Evolutionary conservation across 1,140 invertebrate genomes (phyloP).

Genomic region (Drosophila paulistorum): DNA sequence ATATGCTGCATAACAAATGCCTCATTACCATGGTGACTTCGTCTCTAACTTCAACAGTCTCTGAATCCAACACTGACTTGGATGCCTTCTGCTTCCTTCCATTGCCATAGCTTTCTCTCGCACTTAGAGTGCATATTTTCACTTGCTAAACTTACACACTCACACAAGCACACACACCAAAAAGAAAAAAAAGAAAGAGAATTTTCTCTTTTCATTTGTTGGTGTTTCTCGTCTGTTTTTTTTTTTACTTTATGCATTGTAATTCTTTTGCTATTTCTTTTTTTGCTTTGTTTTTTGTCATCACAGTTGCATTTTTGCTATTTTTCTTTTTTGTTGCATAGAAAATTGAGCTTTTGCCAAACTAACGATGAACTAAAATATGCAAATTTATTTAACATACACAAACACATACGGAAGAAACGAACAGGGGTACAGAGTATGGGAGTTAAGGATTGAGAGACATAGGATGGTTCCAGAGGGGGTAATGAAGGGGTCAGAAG

Average conservation of each 20-base stretch:
- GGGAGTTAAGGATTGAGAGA: slow-evolving; percentile 3
- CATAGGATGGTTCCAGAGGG: background rate
- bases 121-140: slow-evolving; percentile 9
- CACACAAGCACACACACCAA: slow-evolving; percentile 40
- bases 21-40: slow-evolving; percentile 61
- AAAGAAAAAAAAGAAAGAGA: slow-evolving; percentile 24
- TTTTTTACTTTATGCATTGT: slow-evolving; percentile 46
- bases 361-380: slow-evolving; percentile 79
- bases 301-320: slow-evolving; percentile 61
- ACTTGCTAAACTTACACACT: slow-evolving; percentile 12
- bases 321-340: slow-evolving; percentile 44
- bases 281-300: slow-evolving; percentile 58
- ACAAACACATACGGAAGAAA: slow-evolving; percentile 29
- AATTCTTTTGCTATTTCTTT: slow-evolving; percentile 59
- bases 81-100: background rate
- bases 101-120: background rate
- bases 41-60: background rate
- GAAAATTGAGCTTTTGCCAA: slow-evolving; percentile 77
- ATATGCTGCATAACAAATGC: slow-evolving; percentile 67
- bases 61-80: background rate
- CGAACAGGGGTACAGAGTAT: background rate
- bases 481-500: background rate
- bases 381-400: slow-evolving; percentile 79
- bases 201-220: slow-evolving; percentile 34
- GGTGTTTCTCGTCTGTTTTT: slow-evolving; percentile 16